phyloP scores from a whole-genome alignment of 2,797 vertebrate species.

The Buphagus erythrorhynchus region DNA sequence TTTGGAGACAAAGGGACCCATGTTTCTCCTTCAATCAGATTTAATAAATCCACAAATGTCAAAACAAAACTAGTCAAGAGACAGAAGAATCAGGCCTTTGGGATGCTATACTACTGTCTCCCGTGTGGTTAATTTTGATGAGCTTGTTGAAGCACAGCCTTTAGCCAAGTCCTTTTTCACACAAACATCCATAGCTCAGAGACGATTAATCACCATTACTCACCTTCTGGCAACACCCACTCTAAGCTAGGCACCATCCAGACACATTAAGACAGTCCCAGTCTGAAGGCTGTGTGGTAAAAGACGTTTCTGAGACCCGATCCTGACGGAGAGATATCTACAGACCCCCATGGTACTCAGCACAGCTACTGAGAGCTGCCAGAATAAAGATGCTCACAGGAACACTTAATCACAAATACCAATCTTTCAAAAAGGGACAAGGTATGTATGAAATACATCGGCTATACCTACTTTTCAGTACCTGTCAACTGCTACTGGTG shows the following conservation, averaged over 20 bases:
- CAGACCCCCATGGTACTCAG: not conserved
- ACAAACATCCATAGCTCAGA: constrained; percentile 32
- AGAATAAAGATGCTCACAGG: not conserved
- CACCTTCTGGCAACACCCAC: constrained; percentile 58
- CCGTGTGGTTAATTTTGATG: not conserved
- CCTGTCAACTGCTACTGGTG: not conserved
- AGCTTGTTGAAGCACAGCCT: constrained; percentile 33
- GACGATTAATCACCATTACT: constrained; percentile 57
- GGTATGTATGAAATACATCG: not conserved
- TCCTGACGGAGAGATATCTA: not conserved
- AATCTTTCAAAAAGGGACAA: not conserved
- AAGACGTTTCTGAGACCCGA: not conserved
- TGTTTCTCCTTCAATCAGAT: not conserved
- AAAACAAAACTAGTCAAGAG: not conserved
- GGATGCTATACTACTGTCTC: not conserved
- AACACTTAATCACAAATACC: not conserved
- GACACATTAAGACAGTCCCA: not conserved
- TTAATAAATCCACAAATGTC: not conserved
- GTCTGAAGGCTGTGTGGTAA: not conserved
- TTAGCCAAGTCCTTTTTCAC: constrained; percentile 41
- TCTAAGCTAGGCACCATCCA: constrained; percentile 18
- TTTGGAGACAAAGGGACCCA: not conserved
- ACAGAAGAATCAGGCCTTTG: not conserved
- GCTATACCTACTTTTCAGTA: constrained; percentile 16
- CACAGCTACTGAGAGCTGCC: not conserved